Percentiles rank a stretch among this genome's conserved stretches.
These are phyloP conservation scores for Gadopsis bispinosus DNA, from an alignment of 2,797 vertebrate genomes.

Conservation along the genomic window DNA sequence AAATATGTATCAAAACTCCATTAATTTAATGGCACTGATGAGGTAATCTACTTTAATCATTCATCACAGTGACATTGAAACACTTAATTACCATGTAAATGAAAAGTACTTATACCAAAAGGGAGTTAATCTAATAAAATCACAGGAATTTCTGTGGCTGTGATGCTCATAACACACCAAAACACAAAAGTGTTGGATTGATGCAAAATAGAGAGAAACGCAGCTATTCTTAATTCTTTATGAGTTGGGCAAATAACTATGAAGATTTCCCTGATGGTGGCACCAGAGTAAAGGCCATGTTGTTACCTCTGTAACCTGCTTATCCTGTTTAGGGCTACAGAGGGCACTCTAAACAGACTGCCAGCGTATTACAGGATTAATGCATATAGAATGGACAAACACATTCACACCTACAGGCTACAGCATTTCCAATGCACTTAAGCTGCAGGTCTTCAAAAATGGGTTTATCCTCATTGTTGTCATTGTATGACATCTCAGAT, in stretches of 20 bases:
- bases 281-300: not conserved
- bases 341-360: not conserved
- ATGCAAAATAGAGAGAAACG: constrained; percentile 1
- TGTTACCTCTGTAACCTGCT: constrained; percentile 6
- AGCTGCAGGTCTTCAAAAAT: not conserved
- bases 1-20: not conserved
- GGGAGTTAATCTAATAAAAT: not conserved
- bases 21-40: not conserved
- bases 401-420: not conserved
- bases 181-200: constrained; percentile 6
- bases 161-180: not conserved
- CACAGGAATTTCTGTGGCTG: not conserved
- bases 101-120: not conserved
- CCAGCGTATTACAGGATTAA: not conserved
- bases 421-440: not conserved
- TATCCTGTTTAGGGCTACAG: not conserved
- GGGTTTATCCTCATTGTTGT: not conserved
- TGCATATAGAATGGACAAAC: not conserved
- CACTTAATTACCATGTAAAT: not conserved
- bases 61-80: not conserved
- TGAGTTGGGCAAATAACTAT: not conserved
- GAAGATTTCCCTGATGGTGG: not conserved
- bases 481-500: not conserved
- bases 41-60: too few species aligned
- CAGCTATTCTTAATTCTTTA: not conserved